Conservation (phyloP, 2,888 invertebrate genomes). For the Macrosiphum euphorbiae region DNA sequence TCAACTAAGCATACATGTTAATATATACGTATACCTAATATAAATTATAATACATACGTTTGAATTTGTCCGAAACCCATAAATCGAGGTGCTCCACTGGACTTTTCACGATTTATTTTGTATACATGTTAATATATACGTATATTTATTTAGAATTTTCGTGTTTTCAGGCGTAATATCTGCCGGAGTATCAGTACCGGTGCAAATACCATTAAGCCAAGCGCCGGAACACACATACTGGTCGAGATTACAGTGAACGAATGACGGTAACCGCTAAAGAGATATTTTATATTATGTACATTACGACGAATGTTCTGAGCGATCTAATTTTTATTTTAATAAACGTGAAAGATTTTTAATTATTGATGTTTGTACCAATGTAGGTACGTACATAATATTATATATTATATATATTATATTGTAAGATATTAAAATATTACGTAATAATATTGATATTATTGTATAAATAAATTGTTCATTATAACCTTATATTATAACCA, state of each 20-base stretch:
- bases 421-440: constrained; percentile 23
- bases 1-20: neutral
- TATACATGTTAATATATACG: neutral
- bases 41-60: neutral
- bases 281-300: neutral
- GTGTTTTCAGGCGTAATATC: constrained; percentile 85
- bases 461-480: constrained; percentile 45
- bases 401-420: neutral
- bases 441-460: constrained; percentile 28
- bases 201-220: constrained; percentile 88
- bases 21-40: no score
- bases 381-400: neutral
- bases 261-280: neutral
- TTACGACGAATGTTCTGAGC: neutral
- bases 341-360: neutral
- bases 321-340: constrained; percentile 30
- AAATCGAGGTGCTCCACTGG: neutral
- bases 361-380: neutral
- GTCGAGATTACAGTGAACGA: constrained; percentile 93
- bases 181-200: constrained; percentile 91
- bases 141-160: neutral
- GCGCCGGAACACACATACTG: constrained; percentile 87
- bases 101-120: neutral
- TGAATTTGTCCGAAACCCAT: neutral
- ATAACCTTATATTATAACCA: constrained; percentile 12